Base-by-base conservation (phyloP, 2,113 vertebrate species). In the Pholis gunnellus region DNA sequence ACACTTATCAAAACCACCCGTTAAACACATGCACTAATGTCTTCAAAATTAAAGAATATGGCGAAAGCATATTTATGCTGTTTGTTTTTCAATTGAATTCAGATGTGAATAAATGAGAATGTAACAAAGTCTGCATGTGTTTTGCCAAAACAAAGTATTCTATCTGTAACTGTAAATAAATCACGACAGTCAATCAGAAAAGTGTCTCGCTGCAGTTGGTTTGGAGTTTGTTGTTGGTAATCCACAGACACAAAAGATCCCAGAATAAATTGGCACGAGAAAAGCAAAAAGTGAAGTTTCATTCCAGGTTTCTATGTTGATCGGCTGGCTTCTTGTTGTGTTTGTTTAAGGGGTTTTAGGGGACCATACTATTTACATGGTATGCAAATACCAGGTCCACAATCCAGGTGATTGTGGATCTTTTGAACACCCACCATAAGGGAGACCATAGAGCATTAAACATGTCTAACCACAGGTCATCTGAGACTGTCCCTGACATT, bases 241-340 rank as follows among this genome's bases (percentile, higher is more conserved):
- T 90, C 81, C 90, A 89, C 87, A 91, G 77, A 90, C 72, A 79
- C 56, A 82, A 80, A 78, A 71, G 74, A 82, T 75, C 83, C 83
- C 86, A 87, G 88, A 92, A 92, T 94, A 91, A 90, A 77, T 86
- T 70, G 61, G 66, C 61, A 83, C 0, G 50, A 75, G 61, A 75
- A 57, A 87, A 65, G 81, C 75, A 82, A 77, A 87, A 86, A 84
- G 59, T 56, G 54, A 82, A 83, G 82, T 67, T 69, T 86, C 60
- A 83, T 87, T 87, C 79, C 73, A 76, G 68, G 82, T 90, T 86
- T 79, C 59, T 50, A 48, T 67, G 77, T 60, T 67, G 87, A 69
- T 73, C 20, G 63, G 79, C 76, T 84, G 86, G 83, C 76, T 56
- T 65, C 81, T 84, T 6, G 6, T 54, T 59, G 50, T 91, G 80